A percentile compares a stretch with the other conserved stretches of the same genome.
phyloP scores from a whole-genome alignment of 2,888 invertebrate species.

The Acholoe squamosa region DNA sequence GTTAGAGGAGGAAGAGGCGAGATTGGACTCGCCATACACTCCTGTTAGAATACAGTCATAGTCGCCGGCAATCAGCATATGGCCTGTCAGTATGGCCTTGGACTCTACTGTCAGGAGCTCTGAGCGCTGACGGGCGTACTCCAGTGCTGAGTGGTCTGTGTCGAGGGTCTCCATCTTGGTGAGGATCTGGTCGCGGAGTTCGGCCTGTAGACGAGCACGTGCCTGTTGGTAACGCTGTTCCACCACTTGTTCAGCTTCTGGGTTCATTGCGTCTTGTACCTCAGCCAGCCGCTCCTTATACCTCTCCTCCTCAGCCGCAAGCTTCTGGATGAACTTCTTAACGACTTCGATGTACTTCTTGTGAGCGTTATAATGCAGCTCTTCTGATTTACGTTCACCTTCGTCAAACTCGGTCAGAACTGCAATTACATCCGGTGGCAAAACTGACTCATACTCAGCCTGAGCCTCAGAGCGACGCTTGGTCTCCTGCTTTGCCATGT shows the following conservation, averaged over 20 bases:
- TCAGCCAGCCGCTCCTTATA: constrained; percentile 73
- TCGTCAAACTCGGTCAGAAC: constrained; percentile 77
- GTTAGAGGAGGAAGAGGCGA: constrained; percentile 72
- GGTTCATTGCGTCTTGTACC: constrained; percentile 77
- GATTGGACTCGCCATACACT: constrained; percentile 78
- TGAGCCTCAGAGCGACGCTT: constrained; percentile 79
- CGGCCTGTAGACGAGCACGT: constrained; percentile 71
- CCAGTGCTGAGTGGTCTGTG: constrained; percentile 76
- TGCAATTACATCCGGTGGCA: constrained; percentile 78
- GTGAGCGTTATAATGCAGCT: constrained; percentile 75
- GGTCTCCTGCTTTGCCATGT: constrained; percentile 76
- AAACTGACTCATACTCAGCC: constrained; percentile 75
- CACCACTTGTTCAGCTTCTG: constrained; percentile 77
- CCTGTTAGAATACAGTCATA: constrained; percentile 78
- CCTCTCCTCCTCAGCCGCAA: constrained; percentile 78
- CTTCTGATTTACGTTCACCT: constrained; percentile 67
- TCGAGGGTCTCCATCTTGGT: constrained; percentile 77
- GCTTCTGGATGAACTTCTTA: constrained; percentile 78
- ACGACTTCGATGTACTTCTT: constrained; percentile 77
- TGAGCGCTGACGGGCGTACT: constrained; percentile 78
- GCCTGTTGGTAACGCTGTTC: constrained; percentile 75
- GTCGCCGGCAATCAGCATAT: constrained; percentile 77
- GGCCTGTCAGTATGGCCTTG: constrained; percentile 76
- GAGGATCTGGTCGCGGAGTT: constrained; percentile 78
- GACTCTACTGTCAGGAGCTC: constrained; percentile 79